Evolutionary conservation across 2,888 invertebrate genomes (phyloP).

Genomic region (Philaethria dido): DNA sequence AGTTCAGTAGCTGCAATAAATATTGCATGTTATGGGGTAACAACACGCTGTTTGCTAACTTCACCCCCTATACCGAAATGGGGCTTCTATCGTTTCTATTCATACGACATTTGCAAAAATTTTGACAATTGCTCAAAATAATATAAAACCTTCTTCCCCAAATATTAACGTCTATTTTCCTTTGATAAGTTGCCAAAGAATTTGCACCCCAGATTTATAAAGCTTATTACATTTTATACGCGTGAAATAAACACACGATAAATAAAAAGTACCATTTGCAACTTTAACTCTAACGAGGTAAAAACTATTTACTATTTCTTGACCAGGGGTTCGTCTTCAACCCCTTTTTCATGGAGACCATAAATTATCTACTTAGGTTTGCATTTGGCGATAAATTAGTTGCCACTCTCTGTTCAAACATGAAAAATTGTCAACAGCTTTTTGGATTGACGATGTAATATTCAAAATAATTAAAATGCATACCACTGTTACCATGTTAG

Average conservation of each 20-base stretch:
- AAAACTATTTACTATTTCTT: conserved; percentile 56
- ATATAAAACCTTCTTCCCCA: conserved; percentile 50
- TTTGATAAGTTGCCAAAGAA: conserved; percentile 37
- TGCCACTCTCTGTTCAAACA: conserved; percentile 60
- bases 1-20: conserved; percentile 70
- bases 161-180: conserved; percentile 46
- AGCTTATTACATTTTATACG: conserved; percentile 79
- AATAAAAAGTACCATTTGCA: conserved; percentile 63
- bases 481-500: conserved; percentile 26
- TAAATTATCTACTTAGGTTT: conserved; percentile 79
- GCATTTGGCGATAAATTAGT: conserved; percentile 74
- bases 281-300: conserved; percentile 63
- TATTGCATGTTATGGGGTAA: conserved; percentile 70
- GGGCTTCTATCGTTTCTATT: conserved; percentile 69
- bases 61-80: conserved; percentile 62
- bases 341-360: conserved; percentile 69
- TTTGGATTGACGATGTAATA: conserved; percentile 45
- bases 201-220: conserved; percentile 71
- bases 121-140: conserved; percentile 42
- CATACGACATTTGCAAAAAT: conserved; percentile 55
- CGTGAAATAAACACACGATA: conserved; percentile 73
- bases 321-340: conserved; percentile 45
- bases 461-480: conserved; percentile 37
- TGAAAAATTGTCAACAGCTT: conserved; percentile 60
- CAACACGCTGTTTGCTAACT: conserved; percentile 73